Evolutionary conservation across 1,140 invertebrate species (phyloP).

Genomic region (Microplitis mediator): DNA sequence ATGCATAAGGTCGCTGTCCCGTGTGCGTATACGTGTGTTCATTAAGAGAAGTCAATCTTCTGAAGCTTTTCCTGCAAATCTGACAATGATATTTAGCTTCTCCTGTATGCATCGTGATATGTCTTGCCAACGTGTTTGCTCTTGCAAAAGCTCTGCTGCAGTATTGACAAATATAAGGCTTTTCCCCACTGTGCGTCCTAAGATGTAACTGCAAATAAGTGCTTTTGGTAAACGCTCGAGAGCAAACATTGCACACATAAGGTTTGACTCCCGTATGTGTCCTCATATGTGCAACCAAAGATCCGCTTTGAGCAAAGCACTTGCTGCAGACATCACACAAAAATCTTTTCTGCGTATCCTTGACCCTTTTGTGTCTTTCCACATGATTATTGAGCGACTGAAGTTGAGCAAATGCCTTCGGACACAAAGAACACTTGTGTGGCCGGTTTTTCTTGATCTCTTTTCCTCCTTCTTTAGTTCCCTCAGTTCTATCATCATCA

Average conservation of each 20-base stretch:
- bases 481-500: slow-evolving; percentile 41
- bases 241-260: slow-evolving; percentile 58
- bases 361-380: slow-evolving; percentile 50
- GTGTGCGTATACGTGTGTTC: slow-evolving; percentile 57
- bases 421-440: slow-evolving; percentile 50
- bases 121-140: slow-evolving; percentile 82
- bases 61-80: slow-evolving; percentile 53
- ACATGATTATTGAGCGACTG: slow-evolving; percentile 52
- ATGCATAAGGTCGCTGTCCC: slow-evolving; percentile 60
- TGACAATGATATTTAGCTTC: slow-evolving; percentile 56
- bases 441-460: slow-evolving; percentile 49
- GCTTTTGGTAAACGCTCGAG: slow-evolving; percentile 58
- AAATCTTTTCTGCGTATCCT: slow-evolving; percentile 54
- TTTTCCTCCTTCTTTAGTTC: slow-evolving; percentile 38
- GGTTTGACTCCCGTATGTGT: slow-evolving; percentile 55
- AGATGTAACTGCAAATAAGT: slow-evolving; percentile 57
- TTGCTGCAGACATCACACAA: slow-evolving; percentile 56
- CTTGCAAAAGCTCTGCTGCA: slow-evolving; percentile 72
- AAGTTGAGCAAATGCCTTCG: slow-evolving; percentile 51
- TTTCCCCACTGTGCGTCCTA: slow-evolving; percentile 53
- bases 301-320: slow-evolving; percentile 54
- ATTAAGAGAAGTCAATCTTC: slow-evolving; percentile 52
- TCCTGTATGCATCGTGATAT: slow-evolving; percentile 75
- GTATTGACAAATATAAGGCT: slow-evolving; percentile 70
- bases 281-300: slow-evolving; percentile 54